Base-by-base conservation (phyloP, 2,888 invertebrate species). In the Argyresthia albistria region DNA sequence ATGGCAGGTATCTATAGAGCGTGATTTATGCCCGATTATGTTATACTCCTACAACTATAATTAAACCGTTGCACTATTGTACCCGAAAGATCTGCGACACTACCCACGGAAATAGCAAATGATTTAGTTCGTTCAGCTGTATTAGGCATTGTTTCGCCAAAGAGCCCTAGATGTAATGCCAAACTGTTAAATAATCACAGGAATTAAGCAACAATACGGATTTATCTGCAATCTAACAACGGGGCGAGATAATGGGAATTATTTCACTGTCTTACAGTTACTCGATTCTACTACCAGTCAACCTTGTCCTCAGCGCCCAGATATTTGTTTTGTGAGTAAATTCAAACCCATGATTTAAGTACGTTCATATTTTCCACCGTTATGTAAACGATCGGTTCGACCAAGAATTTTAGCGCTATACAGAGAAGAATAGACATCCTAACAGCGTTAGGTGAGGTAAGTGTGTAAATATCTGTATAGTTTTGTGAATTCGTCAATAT, bases 11-110 rank as follows among this genome's bases (percentile, higher is more conserved):
- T 84, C 80, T 78, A 80, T 83, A 76, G 71, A 67, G 58, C 60
- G 67, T 81, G 83, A 86, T 86, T 86, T 86, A 84, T 83, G 70
- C 60, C 65, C 82, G 83, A 84, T 84, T 86, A 82, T 83, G 68
- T 70, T 78, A 72, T 76, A 78, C 70, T 75, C 67, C 67, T 65
- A 69, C 61, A 65, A 70, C 77, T 79, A 77, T 83, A 83, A 86
- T 84, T 84, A 84, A 84, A 82, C 76, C 71, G 69, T 73, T 64
- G 72, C 73, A 72, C 78, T 71, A 79, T 81, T 80, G 80, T 77
- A 70, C 70, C 76, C 76, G 59, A 80, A 80, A 81, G 71, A 78
- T 73, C 72, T 70, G 75, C 65, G 76, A 79, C 76, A 77, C 70
- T 69, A 68, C 76, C 75, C 72, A 77, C 43, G 70, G 70, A 73